These are phyloP conservation scores for Agrotis ipsilon DNA, from an alignment of 2,888 invertebrate genomes.

Conservation along the genomic window DNA sequence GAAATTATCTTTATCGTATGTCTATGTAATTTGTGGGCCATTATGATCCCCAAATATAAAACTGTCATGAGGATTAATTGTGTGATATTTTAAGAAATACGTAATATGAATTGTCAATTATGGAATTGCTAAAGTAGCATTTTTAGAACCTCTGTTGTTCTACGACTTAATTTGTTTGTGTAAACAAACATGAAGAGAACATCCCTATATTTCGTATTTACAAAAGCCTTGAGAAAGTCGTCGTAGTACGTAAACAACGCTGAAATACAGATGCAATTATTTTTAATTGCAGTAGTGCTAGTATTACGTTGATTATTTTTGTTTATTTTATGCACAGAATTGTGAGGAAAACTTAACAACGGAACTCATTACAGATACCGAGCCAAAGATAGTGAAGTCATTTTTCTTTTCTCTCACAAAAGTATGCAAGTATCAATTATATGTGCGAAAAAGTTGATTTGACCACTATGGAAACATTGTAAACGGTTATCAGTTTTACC, in stretches of 20 bases:
- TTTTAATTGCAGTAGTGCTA: not conserved
- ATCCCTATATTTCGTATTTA: conserved; percentile 4
- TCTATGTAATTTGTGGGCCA: no score
- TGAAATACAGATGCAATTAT: not conserved
- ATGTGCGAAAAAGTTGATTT: no score
- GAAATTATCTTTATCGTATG: no score
- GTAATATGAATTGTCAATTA: no score
- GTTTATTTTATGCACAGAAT: not conserved
- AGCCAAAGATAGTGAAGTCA: not conserved
- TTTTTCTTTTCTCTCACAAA: not conserved
- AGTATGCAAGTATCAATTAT: no score
- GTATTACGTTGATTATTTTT: not conserved
- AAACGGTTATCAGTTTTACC: no score
- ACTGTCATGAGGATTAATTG: no score
- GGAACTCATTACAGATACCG: not conserved
- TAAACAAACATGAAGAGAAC: conserved; percentile 41
- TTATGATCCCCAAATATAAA: no score
- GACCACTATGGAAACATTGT: no score
- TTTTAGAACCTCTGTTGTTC: not conserved
- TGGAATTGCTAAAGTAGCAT: no score
- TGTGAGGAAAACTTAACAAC: not conserved
- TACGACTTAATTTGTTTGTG: no score
- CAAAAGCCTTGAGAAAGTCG: conserved; percentile 6
- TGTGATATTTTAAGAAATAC: no score
- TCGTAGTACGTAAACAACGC: conserved; percentile 17